A percentile compares a stretch with the other conserved stretches of the same genome.
Conservation (phyloP, 2,797 vertebrate species). For the Gallirallus australis region DNA sequence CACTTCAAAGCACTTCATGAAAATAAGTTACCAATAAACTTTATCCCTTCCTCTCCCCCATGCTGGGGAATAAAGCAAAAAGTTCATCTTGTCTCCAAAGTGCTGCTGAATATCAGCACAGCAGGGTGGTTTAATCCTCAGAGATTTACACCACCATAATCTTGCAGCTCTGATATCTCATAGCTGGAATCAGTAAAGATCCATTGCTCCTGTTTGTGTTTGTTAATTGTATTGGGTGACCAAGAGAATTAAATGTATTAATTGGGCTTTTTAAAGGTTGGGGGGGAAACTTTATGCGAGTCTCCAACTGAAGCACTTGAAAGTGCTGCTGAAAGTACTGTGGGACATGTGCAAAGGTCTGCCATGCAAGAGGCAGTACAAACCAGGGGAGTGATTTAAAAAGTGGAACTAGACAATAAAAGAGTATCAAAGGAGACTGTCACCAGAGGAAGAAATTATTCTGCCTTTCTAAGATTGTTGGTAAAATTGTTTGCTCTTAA, state of each 20-base stretch:
- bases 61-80: conserved; percentile 33
- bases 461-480: background rate
- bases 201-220: background rate
- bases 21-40: background rate
- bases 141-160: background rate
- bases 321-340: background rate
- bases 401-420: background rate
- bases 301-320: background rate
- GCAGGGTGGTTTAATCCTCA: conserved; percentile 15
- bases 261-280: background rate
- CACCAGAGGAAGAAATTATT: background rate
- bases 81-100: conserved; percentile 1
- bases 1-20: background rate
- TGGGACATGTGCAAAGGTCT: background rate
- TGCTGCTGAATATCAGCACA: conserved; percentile 13
- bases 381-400: background rate
- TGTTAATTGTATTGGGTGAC: background rate
- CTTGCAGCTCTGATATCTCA: background rate
- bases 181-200: background rate
- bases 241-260: background rate
- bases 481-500: conserved; percentile 6
- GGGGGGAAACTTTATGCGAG: background rate
- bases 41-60: background rate
- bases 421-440: background rate
- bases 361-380: background rate